Percentiles rank a stretch among this genome's conserved stretches.
phyloP scores from a whole-genome alignment of 2,797 vertebrate species.

The Falco peregrinus region DNA sequence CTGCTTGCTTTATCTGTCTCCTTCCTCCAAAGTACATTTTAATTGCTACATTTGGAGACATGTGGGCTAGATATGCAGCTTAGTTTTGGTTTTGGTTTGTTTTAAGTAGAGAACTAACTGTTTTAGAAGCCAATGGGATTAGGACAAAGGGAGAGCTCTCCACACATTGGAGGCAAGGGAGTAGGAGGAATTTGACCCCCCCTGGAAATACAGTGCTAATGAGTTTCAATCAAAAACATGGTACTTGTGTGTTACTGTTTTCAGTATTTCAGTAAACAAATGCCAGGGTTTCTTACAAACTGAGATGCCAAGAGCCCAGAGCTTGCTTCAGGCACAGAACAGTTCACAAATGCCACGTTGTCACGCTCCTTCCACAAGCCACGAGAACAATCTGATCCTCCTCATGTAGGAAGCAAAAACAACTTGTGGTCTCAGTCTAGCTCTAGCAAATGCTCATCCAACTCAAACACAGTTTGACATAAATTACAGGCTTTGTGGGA shows the following conservation, averaged over 20 bases:
- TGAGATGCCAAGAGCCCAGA: not conserved
- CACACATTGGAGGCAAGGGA: accelerated
- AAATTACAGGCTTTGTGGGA: conserved; percentile 3
- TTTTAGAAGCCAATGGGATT: not conserved
- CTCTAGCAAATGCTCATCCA: not conserved
- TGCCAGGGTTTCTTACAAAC: not conserved
- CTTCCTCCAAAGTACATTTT: not conserved
- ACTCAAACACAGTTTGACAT: not conserved
- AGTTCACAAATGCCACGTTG: not conserved
- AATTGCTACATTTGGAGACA: not conserved
- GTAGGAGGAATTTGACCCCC: not conserved
- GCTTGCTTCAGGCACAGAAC: not conserved
- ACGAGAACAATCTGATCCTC: not conserved
- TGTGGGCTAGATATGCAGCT: not conserved
- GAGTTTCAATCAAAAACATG: not conserved
- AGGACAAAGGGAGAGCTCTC: not conserved
- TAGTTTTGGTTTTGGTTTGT: not conserved
- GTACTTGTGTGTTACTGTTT: not conserved
- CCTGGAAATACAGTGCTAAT: accelerated
- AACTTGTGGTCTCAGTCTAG: not conserved
- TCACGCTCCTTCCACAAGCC: not conserved
- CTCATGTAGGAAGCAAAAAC: not conserved
- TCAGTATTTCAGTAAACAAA: not conserved
- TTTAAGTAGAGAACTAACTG: not conserved
- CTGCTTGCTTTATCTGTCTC: not conserved